A percentile compares a stretch with the other conserved stretches of the same genome.
Evolutionary conservation across 2,888 invertebrate species (phyloP).

Genomic region (Drosophila tanythrix): DNA sequence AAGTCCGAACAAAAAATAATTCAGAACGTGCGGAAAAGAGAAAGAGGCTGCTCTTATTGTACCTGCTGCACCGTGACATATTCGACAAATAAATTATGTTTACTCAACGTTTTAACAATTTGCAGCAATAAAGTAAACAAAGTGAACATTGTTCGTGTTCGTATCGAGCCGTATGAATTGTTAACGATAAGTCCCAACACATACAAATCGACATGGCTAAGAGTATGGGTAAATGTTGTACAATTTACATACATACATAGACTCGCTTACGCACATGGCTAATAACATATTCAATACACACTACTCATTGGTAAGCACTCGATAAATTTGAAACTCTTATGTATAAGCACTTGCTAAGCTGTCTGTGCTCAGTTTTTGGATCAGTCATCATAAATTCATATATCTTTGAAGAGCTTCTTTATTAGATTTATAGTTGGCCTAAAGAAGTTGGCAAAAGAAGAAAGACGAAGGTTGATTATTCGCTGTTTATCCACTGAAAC

Average conservation of each 20-base stretch:
- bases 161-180: conserved; percentile 30
- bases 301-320: neutral
- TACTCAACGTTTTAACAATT: conserved; percentile 56
- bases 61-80: conserved; percentile 21
- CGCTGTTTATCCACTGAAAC: neutral
- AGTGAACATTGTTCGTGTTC: conserved; percentile 34
- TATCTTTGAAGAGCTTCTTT: neutral
- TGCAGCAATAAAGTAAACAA: conserved; percentile 51
- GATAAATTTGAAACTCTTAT: neutral
- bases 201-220: conserved; percentile 9
- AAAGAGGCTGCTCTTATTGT: neutral
- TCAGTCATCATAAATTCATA: neutral
- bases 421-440: neutral
- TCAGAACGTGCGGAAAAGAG: conserved; percentile 2
- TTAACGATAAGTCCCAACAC: conserved; percentile 33
- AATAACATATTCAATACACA: conserved; percentile 10
- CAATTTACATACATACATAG: conserved; percentile 6
- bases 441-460: neutral
- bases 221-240: conserved; percentile 3
- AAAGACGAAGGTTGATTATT: neutral
- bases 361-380: neutral
- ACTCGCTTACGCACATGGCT: conserved; percentile 11
- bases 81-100: conserved; percentile 56
- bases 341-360: conserved; percentile 3
- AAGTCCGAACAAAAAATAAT: conserved; percentile 1